phyloP scores from a whole-genome alignment of 2,888 invertebrate species.

The Diploptera punctata region DNA sequence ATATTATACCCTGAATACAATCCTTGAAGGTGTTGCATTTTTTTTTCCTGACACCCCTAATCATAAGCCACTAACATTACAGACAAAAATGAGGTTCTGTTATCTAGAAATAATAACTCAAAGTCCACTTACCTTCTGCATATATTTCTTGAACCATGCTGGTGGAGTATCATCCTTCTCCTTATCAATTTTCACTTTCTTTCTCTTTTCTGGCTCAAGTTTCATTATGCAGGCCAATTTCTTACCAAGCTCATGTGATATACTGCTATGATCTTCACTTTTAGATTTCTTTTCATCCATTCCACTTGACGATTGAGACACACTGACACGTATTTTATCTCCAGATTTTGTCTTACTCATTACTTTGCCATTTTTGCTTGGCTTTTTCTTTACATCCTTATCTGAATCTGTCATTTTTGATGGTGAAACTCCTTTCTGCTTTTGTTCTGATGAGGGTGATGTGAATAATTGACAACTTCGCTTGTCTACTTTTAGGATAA shows the following conservation, averaged over 20 bases:
- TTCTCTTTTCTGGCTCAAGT: conserved; percentile 4
- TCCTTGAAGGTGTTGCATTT: too few species aligned
- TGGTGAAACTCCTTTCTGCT: neutral
- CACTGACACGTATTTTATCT: conserved; percentile 2
- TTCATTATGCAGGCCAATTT: neutral
- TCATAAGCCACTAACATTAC: too few species aligned
- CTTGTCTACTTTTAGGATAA: conserved; percentile 52
- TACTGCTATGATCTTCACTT: conserved; percentile 9
- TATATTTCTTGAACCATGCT: conserved; percentile 53
- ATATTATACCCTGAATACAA: too few species aligned
- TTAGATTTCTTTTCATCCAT: conserved; percentile 21
- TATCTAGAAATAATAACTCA: too few species aligned
- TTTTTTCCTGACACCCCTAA: too few species aligned
- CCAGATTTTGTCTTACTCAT: neutral
- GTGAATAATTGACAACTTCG: neutral
- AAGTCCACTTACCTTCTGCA: conserved; percentile 53
- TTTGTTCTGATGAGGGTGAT: neutral
- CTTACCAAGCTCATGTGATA: neutral
- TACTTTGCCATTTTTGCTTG: neutral
- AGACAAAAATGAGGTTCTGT: too few species aligned
- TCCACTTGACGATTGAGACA: neutral
- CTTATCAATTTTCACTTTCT: conserved; percentile 26
- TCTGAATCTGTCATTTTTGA: conserved; percentile 16
- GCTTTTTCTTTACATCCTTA: neutral
- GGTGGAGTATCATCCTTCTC: conserved; percentile 48